phyloP scores from a whole-genome alignment of 2,888 invertebrate genomes.

The Mesorhabditis sp. region DNA sequence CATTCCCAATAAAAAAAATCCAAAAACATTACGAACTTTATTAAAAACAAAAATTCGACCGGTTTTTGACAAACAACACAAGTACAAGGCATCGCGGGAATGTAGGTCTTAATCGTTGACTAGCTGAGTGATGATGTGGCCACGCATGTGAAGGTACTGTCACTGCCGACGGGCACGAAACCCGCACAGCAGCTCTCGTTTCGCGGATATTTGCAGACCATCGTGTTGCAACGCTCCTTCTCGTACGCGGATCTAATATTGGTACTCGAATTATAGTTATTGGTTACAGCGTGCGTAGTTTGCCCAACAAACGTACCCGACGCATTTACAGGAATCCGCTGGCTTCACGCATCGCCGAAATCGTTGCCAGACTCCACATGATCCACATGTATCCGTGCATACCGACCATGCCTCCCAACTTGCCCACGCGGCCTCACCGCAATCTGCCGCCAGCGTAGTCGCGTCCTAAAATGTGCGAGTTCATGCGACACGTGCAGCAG shows the following conservation, averaged over 20 bases:
- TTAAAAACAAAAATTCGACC: too few relatives aligned
- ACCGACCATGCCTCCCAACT: not conserved
- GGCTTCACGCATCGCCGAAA: slow-evolving; percentile 5
- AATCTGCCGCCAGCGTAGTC: not conserved
- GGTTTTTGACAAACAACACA: too few relatives aligned
- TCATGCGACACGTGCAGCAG: too few relatives aligned
- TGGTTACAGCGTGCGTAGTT: not conserved
- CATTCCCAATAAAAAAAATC: too few relatives aligned
- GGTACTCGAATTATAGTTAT: not conserved
- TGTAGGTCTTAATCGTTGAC: too few relatives aligned
- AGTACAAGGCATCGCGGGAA: too few relatives aligned
- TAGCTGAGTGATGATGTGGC: not conserved
- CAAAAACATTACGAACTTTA: too few relatives aligned
- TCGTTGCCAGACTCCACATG: slow-evolving; percentile 5
- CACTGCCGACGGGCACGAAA: not conserved
- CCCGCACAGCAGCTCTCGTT: slow-evolving; percentile 5
- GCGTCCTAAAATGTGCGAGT: not conserved
- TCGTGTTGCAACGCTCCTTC: slow-evolving; percentile 5
- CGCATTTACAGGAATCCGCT: not conserved
- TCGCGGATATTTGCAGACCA: slow-evolving; percentile 1
- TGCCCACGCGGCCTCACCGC: not conserved
- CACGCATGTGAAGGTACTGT: slow-evolving; percentile 1
- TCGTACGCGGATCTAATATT: not conserved
- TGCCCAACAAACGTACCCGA: not conserved
- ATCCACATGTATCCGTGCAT: slow-evolving; percentile 3